A percentile compares a stretch with the other conserved stretches of the same genome.
These are phyloP conservation scores for Notodonta ziczac DNA, from an alignment of 2,888 invertebrate species.

Conservation along the genomic window DNA sequence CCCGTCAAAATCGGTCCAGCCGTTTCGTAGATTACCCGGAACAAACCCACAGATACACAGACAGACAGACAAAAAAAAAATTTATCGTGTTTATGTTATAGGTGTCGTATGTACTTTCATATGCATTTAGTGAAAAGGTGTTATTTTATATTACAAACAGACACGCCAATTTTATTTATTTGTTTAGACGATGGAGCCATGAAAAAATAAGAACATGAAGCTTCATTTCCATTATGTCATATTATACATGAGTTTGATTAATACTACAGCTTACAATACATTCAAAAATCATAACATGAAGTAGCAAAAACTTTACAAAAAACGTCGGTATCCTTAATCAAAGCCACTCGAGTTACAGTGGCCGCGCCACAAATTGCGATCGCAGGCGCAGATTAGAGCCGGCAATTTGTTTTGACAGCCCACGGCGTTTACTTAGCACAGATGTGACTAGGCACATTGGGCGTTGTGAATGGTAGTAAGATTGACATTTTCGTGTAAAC, in stretches of 20 bases:
- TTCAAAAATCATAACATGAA: neutral
- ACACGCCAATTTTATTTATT: no score
- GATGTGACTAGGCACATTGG: neutral
- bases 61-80: no score
- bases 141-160: no score
- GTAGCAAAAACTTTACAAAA: conserved; percentile 8
- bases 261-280: neutral
- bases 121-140: no score
- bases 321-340: conserved; percentile 25
- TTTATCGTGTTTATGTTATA: no score
- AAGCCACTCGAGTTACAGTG: conserved; percentile 30
- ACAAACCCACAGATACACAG: no score
- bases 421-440: conserved; percentile 39
- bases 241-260: neutral
- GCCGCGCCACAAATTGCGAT: conserved; percentile 35
- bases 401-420: conserved; percentile 52
- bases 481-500: no score
- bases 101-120: no score
- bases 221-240: neutral
- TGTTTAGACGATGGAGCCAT: no score
- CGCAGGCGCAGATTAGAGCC: conserved; percentile 31
- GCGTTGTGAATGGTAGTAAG: neutral
- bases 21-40: no score
- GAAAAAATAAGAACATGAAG: no score
- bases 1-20: no score